Base-by-base conservation (phyloP, 2,113 vertebrate species). In the Oxyruncus cristatus region DNA sequence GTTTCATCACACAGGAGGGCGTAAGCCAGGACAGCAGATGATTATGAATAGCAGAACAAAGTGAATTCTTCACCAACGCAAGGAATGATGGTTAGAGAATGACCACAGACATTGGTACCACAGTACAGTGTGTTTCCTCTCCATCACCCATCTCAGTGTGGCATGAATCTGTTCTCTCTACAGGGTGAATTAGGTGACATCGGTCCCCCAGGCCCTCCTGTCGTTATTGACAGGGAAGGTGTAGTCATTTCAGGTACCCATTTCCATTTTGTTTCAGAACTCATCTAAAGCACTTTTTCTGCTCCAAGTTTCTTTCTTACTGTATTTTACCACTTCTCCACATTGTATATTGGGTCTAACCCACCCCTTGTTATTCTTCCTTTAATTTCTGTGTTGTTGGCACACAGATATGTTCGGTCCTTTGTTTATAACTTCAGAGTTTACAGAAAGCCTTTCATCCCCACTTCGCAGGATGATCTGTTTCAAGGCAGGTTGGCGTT, bases 101-200 rank as follows among this genome's bases (percentile, higher is more conserved):
- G 53, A 19, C 41, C 24, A 7, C 77, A 83, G 85, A 39, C 10
- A 12, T 4, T 65, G 35, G 52, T 72, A 20, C 67, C 13, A 11
- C 7, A 24, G 27, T 12, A 15, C 41, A 74, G 23, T 61, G 37
- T 50, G 42, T 80, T 61, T 94, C 53, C 33, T 37, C 26, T 78
- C 23, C 26, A 11, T 77, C 41, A 28, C 16, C 41, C 35, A 10
- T n/a, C 73, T 85, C 66, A 91, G 58, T 23, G 28, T 53, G 62
- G 42, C 3, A 0, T 33, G 12, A 84, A 96, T 92, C 41, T 89
- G 23, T 96, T 96, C 96, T 73, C 73, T 96, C 96, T 97, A 11
- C 95, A 99, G 99, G 99, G 99, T 70, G 98, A 99, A 78, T 97
- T 97, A 78, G 99, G 99, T 90, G 98, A 98, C 7, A 67, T 94